A percentile compares a stretch with the other conserved stretches of the same genome.
Evolutionary conservation across 2,888 invertebrate genomes (phyloP).

Genomic region (Crossocerus cetratus): DNA sequence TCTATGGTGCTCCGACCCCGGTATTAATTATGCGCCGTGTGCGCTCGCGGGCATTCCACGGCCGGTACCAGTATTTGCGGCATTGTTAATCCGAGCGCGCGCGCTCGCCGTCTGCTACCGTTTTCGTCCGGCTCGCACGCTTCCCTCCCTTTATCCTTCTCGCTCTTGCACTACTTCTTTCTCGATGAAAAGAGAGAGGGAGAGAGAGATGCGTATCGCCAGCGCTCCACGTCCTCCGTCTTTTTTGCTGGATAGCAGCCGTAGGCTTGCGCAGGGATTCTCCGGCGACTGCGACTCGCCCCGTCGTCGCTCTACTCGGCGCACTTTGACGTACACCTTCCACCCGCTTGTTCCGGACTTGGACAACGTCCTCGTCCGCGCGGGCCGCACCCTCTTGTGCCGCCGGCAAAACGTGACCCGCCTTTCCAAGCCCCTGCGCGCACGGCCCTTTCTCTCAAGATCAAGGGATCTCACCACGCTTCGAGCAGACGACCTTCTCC

Average conservation of each 20-base stretch:
- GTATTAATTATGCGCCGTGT: constrained; percentile 76
- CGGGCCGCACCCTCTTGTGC: constrained; percentile 26
- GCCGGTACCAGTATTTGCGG: constrained; percentile 75
- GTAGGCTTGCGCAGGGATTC: constrained; percentile 2
- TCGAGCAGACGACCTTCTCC: too few relatives aligned
- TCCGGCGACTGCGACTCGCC: background rate
- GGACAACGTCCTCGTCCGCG: constrained; percentile 13
- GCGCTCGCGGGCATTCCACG: constrained; percentile 74
- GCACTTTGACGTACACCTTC: background rate
- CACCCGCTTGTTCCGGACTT: background rate
- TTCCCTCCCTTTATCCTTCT: constrained; percentile 18
- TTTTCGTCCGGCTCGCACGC: constrained; percentile 4
- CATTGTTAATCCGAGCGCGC: constrained; percentile 75
- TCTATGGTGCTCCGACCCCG: constrained; percentile 37
- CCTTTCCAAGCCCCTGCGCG: constrained; percentile 38
- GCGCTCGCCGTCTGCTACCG: constrained; percentile 63
- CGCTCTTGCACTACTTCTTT: background rate
- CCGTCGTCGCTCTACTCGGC: background rate
- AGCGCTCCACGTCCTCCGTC: constrained; percentile 1
- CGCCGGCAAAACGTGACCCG: constrained; percentile 57
- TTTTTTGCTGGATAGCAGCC: constrained; percentile 16
- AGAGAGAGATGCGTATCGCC: background rate
- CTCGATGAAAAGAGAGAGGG: too few relatives aligned
- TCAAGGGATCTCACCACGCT: too few relatives aligned
- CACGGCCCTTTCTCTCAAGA: too few relatives aligned